Conservation (phyloP, 2,113 vertebrate species). For the Neopipo cinnamomea region DNA sequence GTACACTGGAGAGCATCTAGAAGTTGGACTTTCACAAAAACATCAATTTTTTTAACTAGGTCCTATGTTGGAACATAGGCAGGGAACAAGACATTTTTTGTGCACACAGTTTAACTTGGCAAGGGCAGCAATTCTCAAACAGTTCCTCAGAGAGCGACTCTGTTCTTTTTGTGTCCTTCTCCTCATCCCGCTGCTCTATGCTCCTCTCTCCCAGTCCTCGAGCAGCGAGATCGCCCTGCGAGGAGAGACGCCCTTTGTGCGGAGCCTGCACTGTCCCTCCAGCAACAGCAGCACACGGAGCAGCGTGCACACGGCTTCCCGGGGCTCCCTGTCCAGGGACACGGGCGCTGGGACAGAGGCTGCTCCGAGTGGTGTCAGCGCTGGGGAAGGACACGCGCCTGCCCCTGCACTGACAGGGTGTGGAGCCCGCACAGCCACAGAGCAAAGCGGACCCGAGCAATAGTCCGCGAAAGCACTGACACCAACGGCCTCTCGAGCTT, state of each 20-base stretch:
- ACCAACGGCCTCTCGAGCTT: not conserved
- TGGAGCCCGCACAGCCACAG: not conserved
- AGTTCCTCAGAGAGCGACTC: not conserved
- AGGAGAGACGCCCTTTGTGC: not conserved
- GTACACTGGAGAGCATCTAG: rapidly evolving
- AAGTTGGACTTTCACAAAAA: not conserved
- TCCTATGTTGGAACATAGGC: rapidly evolving
- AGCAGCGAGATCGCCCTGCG: not conserved
- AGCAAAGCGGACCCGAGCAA: not conserved
- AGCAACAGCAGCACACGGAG: not conserved
- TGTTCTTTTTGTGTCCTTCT: not conserved
- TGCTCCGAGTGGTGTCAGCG: not conserved
- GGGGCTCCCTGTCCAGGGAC: not conserved
- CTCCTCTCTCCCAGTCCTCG: not conserved
- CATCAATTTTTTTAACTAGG: not conserved
- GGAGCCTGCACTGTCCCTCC: not conserved
- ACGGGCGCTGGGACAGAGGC: not conserved
- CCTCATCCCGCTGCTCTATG: not conserved
- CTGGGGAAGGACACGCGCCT: not conserved
- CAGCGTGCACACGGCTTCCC: not conserved
- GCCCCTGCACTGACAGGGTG: not conserved
- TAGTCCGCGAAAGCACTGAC: not conserved
- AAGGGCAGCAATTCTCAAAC: not conserved
- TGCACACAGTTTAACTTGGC: not conserved
- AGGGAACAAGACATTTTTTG: not conserved